Percentiles rank a stretch among this genome's conserved stretches.
These are phyloP conservation scores for Drosophila athabasca DNA, from an alignment of 1,140 invertebrate genomes.

Conservation along the genomic window DNA sequence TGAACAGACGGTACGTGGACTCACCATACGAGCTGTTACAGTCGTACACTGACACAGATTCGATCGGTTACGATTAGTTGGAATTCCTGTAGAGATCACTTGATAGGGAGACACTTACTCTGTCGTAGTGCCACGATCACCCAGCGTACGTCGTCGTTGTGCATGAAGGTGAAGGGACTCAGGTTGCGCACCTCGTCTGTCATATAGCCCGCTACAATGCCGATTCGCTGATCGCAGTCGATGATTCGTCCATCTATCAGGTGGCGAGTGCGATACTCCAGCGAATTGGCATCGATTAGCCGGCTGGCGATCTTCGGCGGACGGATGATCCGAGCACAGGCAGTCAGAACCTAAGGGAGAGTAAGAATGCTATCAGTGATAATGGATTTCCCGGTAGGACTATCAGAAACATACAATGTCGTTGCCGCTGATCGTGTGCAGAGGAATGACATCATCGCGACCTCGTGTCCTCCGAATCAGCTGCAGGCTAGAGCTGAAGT, in stretches of 20 bases:
- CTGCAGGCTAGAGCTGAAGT: constrained; percentile 84
- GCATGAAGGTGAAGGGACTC: constrained; percentile 94
- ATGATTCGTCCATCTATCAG: constrained; percentile 92
- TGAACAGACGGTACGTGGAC: constrained; percentile 91
- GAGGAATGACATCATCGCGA: constrained; percentile 84
- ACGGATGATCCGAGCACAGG: constrained; percentile 87
- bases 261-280: constrained; percentile 94
- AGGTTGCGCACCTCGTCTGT: constrained; percentile 91
- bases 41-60: constrained; percentile 89
- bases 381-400: background rate
- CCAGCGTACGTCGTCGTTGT: constrained; percentile 92
- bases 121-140: constrained; percentile 92
- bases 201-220: constrained; percentile 93
- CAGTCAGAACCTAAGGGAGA: constrained; percentile 86
- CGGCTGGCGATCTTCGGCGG: constrained; percentile 88
- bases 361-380: background rate
- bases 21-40: constrained; percentile 89
- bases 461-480: constrained; percentile 84
- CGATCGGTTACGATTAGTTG: background rate
- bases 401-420: constrained; percentile 84
- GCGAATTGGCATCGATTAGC: constrained; percentile 89
- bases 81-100: background rate
- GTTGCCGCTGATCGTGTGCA: constrained; percentile 85
- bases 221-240: constrained; percentile 93
- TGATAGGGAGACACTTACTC: constrained; percentile 87